phyloP scores from a whole-genome alignment of 2,113 vertebrate species.

The Bettongia penicillata region DNA sequence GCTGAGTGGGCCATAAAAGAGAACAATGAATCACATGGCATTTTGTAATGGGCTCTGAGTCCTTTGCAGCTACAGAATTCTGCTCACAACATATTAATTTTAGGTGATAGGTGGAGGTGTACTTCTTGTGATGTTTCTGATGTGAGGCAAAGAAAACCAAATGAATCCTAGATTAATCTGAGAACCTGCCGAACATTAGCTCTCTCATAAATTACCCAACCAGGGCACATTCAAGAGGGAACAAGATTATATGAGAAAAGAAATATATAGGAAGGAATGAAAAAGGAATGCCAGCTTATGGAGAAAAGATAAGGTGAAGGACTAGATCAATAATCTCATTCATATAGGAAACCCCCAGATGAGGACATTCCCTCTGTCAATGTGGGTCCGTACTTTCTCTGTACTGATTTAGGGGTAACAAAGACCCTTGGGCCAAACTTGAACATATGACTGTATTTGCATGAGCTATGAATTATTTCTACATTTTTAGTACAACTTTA shows the following conservation, averaged over 20 bases:
- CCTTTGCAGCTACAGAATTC: not conserved
- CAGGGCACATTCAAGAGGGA: conserved; percentile 6
- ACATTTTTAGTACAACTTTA: not conserved
- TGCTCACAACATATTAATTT: not conserved
- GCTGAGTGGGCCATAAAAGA: not conserved
- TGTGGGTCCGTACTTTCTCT: not conserved
- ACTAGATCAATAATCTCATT: conserved; percentile 13
- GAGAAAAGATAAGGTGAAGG: not conserved
- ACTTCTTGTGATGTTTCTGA: conserved; percentile 29
- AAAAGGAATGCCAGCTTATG: not conserved
- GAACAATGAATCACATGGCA: not conserved
- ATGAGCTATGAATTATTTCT: not conserved
- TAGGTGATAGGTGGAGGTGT: not conserved
- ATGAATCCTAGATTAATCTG: conserved; percentile 9
- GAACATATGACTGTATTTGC: not conserved
- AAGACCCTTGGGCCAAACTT: not conserved
- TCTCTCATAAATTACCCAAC: conserved; percentile 8
- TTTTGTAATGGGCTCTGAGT: not conserved
- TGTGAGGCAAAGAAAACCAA: conserved; percentile 2
- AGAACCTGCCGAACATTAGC: not conserved
- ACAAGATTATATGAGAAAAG: conserved; percentile 25
- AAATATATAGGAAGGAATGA: conserved; percentile 27
- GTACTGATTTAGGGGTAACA: not conserved
- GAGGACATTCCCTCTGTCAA: not conserved
- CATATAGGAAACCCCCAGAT: not conserved